phyloP scores from a whole-genome alignment of 2,888 invertebrate species.

The Apotomis betuletana region DNA sequence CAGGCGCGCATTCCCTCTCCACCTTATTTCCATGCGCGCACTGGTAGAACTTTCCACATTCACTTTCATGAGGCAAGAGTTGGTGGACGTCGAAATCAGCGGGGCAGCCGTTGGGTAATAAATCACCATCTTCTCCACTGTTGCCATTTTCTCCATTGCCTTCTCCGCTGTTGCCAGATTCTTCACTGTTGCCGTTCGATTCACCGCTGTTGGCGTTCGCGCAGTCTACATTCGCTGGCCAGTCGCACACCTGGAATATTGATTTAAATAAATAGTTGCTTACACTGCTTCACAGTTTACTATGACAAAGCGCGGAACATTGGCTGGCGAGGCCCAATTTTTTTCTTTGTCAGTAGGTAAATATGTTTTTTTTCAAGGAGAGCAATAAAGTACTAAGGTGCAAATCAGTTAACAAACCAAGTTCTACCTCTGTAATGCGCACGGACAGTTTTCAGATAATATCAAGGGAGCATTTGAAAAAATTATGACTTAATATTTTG shows the following conservation, averaged over 20 bases:
- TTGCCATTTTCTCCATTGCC: slow-evolving; percentile 20
- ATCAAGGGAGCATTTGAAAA: too few species aligned
- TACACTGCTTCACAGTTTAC: too few species aligned
- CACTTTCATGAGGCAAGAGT: slow-evolving; percentile 53
- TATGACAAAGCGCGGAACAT: too few species aligned
- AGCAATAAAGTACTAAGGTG: too few species aligned
- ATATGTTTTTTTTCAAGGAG: too few species aligned
- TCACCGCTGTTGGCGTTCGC: slow-evolving; percentile 21
- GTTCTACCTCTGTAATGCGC: too few species aligned
- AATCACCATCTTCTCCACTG: slow-evolving; percentile 24
- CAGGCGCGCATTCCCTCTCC: slow-evolving; percentile 52
- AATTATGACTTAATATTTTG: too few species aligned
- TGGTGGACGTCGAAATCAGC: slow-evolving; percentile 50
- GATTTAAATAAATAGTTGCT: too few species aligned
- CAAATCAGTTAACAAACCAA: too few species aligned
- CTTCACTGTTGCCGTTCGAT: slow-evolving; percentile 23
- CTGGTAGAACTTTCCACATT: slow-evolving; percentile 55
- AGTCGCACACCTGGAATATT: slow-evolving; percentile 48
- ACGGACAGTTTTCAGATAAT: too few species aligned
- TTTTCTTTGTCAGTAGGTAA: too few species aligned
- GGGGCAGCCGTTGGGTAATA: slow-evolving; percentile 58
- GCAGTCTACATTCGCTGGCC: slow-evolving; percentile 48
- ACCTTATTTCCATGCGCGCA: slow-evolving; percentile 56
- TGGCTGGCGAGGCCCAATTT: too few species aligned
- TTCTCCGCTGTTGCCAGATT: slow-evolving; percentile 27